Percentiles rank a stretch among this genome's conserved stretches.
phyloP scores from a whole-genome alignment of 2,888 invertebrate genomes.

The Cheilosia impressa region DNA sequence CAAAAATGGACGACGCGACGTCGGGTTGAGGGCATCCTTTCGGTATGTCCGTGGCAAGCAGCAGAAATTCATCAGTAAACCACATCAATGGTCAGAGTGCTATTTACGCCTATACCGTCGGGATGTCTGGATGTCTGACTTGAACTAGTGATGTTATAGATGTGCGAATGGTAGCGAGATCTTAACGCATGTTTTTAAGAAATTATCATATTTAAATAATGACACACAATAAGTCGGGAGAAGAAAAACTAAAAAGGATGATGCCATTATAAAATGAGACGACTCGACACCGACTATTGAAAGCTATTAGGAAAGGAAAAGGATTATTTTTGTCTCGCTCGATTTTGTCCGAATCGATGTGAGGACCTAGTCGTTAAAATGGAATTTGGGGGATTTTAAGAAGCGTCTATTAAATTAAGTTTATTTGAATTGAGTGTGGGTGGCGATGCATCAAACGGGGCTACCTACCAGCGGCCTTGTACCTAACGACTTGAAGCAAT shows the following conservation, averaged over 20 bases:
- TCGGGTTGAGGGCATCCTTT: neutral
- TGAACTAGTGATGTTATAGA: neutral
- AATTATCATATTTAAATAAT: slow-evolving; percentile 25
- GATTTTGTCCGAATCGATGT: too few species aligned
- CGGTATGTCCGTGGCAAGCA: neutral
- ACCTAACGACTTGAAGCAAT: too few species aligned
- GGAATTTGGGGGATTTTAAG: neutral
- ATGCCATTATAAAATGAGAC: slow-evolving; percentile 14
- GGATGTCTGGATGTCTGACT: slow-evolving; percentile 9
- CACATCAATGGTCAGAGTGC: neutral
- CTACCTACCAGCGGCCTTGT: too few species aligned
- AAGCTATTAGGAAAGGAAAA: neutral
- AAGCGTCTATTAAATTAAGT: too few species aligned
- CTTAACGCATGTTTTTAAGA: neutral
- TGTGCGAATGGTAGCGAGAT: too few species aligned
- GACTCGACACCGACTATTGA: neutral
- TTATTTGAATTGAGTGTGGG: too few species aligned
- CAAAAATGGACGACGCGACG: neutral
- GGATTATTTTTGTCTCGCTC: neutral
- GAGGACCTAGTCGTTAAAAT: neutral
- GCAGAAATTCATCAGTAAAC: slow-evolving; percentile 14
- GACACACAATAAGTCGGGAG: neutral
- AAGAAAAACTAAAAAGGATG: slow-evolving; percentile 11
- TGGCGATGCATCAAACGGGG: too few species aligned
- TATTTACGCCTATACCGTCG: neutral